Percentiles rank a stretch among this genome's conserved stretches.
Conservation (phyloP, 2,888 invertebrate species). For the Troides oblongomaculatus region DNA sequence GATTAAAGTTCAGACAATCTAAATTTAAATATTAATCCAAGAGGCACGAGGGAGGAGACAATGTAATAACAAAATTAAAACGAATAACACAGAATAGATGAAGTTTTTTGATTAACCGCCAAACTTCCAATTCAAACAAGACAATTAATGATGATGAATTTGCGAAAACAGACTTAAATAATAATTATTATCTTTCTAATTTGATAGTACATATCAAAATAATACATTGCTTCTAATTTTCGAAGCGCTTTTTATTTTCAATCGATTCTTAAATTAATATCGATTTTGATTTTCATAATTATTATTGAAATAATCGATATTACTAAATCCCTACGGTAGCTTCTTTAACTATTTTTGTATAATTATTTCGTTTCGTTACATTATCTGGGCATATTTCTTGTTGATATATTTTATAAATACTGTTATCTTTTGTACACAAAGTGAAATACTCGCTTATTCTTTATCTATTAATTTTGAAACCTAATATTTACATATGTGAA, state of each 20-base stretch:
- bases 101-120: too few species aligned
- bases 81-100: too few species aligned
- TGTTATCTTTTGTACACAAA: background rate
- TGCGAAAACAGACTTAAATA: too few species aligned
- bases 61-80: too few species aligned
- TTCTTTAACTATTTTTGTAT: slow-evolving; percentile 8
- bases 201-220: too few species aligned
- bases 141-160: too few species aligned
- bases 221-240: background rate
- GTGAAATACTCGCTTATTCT: background rate
- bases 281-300: background rate
- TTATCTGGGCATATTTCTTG: background rate
- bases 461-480: slow-evolving; percentile 7
- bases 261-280: background rate
- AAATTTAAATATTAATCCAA: too few species aligned
- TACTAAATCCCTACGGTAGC: background rate
- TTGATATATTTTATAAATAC: background rate
- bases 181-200: too few species aligned
- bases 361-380: slow-evolving; percentile 5
- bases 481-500: slow-evolving; percentile 6
- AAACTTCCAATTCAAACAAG: too few species aligned
- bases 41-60: too few species aligned
- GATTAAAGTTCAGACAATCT: too few species aligned
- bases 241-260: background rate
- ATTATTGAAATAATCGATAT: background rate